phyloP scores from a whole-genome alignment of 2,888 invertebrate species.

The Clepsis dumicolana region DNA sequence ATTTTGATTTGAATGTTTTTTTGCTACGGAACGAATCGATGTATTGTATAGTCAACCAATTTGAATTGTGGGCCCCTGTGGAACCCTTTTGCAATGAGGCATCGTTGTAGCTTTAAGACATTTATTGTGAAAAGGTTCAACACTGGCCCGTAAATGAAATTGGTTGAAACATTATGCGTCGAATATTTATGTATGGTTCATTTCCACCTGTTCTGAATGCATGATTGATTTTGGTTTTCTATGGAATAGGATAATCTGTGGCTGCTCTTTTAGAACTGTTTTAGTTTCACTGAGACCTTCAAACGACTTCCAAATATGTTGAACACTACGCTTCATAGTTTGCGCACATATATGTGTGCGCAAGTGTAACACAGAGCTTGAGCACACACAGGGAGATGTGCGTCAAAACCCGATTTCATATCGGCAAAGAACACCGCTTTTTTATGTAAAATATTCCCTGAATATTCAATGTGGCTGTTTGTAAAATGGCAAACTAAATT shows the following conservation, averaged over 20 bases:
- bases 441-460: constrained; percentile 24
- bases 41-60: background rate
- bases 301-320: constrained; percentile 47
- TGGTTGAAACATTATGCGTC: background rate
- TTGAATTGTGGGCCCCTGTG: background rate
- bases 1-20: background rate
- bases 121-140: too few species aligned
- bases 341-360: constrained; percentile 37
- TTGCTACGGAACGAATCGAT: background rate
- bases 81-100: too few species aligned
- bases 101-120: background rate
- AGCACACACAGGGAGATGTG: constrained; percentile 25
- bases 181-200: constrained; percentile 60
- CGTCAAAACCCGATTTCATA: constrained; percentile 25
- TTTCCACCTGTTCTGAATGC: constrained; percentile 60
- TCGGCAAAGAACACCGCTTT: constrained; percentile 33
- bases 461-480: constrained; percentile 19
- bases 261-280: constrained; percentile 69
- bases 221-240: constrained; percentile 71
- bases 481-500: constrained; percentile 17
- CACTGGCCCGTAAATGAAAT: too few species aligned
- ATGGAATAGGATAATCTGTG: constrained; percentile 66
- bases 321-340: constrained; percentile 46
- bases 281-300: constrained; percentile 50
- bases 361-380: constrained; percentile 25